Conservation (phyloP, 2,888 invertebrate species). For the Drosophila pegasa region DNA sequence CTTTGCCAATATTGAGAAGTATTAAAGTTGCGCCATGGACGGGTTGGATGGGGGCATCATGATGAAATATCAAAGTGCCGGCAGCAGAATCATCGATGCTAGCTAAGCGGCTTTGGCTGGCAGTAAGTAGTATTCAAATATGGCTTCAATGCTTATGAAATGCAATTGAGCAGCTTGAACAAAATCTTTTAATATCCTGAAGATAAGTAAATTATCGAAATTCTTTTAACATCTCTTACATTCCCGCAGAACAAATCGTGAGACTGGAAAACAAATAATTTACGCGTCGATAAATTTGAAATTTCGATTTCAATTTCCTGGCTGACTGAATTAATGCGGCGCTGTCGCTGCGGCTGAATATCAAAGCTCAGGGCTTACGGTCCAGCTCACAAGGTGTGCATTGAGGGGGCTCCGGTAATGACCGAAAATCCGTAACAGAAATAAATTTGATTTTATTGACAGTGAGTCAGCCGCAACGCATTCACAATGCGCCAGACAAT, state of each 20-base stretch:
- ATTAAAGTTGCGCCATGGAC: constrained; percentile 37
- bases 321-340: constrained; percentile 52
- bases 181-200: not conserved
- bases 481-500: constrained; percentile 64
- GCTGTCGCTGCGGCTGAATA: constrained; percentile 32
- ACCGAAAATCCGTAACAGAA: constrained; percentile 66
- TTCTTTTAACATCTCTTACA: constrained; percentile 1
- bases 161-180: constrained; percentile 28
- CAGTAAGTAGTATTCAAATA: constrained; percentile 24
- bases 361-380: constrained; percentile 34
- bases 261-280: constrained; percentile 20
- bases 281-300: constrained; percentile 31
- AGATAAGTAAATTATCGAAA: constrained; percentile 1
- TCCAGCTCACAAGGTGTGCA: constrained; percentile 41
- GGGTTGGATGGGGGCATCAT: constrained; percentile 8
- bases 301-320: constrained; percentile 71
- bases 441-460: constrained; percentile 80
- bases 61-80: constrained; percentile 22
- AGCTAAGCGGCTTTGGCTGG: constrained; percentile 18
- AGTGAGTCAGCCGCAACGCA: constrained; percentile 52
- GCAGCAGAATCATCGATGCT: constrained; percentile 15
- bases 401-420: constrained; percentile 57
- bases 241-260: constrained; percentile 16
- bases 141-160: constrained; percentile 11
- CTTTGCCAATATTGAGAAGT: constrained; percentile 59